Conservation (phyloP, 2,888 invertebrate genomes). For the Drosophila testacea region DNA sequence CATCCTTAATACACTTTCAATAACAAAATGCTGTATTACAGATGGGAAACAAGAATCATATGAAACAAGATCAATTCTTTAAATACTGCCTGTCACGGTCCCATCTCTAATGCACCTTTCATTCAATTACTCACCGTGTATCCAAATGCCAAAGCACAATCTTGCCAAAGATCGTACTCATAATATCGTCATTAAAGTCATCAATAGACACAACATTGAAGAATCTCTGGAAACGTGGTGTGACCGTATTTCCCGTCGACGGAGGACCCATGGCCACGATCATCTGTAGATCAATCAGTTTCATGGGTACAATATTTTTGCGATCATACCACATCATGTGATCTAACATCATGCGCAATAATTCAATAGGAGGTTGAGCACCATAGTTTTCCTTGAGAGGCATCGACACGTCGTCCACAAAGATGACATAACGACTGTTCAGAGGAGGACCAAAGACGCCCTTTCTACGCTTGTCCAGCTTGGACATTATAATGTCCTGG, state of each 20-base stretch:
- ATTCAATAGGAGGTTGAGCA: conserved; percentile 97
- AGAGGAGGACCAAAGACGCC: conserved; percentile 97
- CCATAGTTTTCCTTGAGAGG: conserved; percentile 93
- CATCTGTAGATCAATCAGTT: conserved; percentile 94
- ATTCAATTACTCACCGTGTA: conserved; percentile 88
- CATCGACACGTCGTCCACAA: conserved; percentile 99
- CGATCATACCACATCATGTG: conserved; percentile 96
- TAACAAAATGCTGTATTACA: too few relatives aligned
- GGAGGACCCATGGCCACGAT: conserved; percentile 94
- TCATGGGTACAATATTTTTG: conserved; percentile 91
- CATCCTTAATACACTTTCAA: too few relatives aligned
- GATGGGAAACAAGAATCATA: too few relatives aligned
- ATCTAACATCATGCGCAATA: conserved; percentile 95
- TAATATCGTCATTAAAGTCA: conserved; percentile 94
- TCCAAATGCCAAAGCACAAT: conserved; percentile 98
- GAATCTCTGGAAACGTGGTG: conserved; percentile 94
- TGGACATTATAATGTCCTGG: conserved; percentile 97
- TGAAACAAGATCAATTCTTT: too few relatives aligned
- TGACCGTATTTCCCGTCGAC: conserved; percentile 93
- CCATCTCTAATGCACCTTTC: not conserved
- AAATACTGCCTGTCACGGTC: too few relatives aligned
- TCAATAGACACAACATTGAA: conserved; percentile 94
- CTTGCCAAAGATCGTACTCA: conserved; percentile 93
- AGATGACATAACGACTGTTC: conserved; percentile 94
- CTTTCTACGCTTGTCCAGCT: conserved; percentile 95